These are phyloP conservation scores for Nephrotoma guestfalica DNA, from an alignment of 2,888 invertebrate genomes.

Conservation along the genomic window DNA sequence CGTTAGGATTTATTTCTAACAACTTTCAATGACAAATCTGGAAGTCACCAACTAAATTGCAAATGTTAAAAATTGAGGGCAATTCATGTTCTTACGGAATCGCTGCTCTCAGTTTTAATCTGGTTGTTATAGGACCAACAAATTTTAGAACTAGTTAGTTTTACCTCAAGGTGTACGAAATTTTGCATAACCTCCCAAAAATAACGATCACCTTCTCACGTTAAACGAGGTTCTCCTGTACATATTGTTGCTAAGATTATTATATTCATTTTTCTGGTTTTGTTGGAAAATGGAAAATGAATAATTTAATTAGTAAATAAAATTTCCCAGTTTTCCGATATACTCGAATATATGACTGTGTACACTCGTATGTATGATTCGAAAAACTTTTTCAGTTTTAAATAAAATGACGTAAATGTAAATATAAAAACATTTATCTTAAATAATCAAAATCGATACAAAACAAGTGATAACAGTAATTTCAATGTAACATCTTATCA, in stretches of 20 bases:
- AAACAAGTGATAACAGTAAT: neutral
- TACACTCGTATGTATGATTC: neutral
- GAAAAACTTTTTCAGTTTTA: neutral
- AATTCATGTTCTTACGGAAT: too few species aligned
- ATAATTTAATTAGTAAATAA: neutral
- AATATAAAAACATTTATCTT: neutral
- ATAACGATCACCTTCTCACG: neutral
- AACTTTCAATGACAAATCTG: too few species aligned
- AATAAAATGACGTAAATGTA: neutral
- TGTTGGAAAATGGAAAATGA: neutral
- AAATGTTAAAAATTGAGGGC: too few species aligned
- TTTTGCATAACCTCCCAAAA: too few species aligned
- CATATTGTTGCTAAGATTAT: neutral
- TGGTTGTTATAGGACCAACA: too few species aligned
- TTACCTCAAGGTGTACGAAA: too few species aligned
- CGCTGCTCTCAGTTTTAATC: too few species aligned
- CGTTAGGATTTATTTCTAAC: too few species aligned
- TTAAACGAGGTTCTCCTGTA: neutral
- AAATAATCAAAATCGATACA: neutral
- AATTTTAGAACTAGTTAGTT: too few species aligned
- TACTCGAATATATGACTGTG: neutral
- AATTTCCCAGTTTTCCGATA: neutral
- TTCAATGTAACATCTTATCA: neutral
- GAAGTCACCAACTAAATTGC: too few species aligned
- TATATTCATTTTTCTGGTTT: neutral